Base-by-base conservation (phyloP, 2,888 invertebrate genomes). In the Augiades crinisus region DNA sequence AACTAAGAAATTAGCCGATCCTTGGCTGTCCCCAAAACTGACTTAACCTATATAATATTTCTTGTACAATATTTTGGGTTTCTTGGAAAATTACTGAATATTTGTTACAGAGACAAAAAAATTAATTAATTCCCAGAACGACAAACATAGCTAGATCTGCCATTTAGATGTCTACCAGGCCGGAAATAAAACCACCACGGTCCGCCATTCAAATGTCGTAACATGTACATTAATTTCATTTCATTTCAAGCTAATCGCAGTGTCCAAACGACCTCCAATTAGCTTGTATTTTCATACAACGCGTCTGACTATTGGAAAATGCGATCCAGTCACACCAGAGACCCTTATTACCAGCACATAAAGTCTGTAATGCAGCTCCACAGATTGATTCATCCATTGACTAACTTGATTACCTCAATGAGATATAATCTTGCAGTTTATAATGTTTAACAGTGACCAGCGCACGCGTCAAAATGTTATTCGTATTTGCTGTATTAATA, bases 401-500 rank as follows among this genome's bases (percentile, higher is more conserved):
- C 46, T 40, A 49, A 49, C 21, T 33, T 33, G 41, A 47, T 38
- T 27, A 47, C 33, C 34, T 13, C 33, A 41, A 41, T 40, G 33
- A 41, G 49, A 49, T 41, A 49, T 41, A 49, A 49, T 41, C 41
- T 12, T 34, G 41, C 49, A 49, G 49, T 49, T 49, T 41, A 41
- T 41, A 27, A 24, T 41, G 41, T 41, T 49, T 22, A 24, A 22
- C 34, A 24, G 49, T 4, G 49, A 49, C 21, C 31, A 41, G 12
- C 41, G 31, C 38, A 47, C 47, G 47, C 47, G 31, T 31, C 27
- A 44, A 31, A 37, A 51, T 27, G 24, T 27, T 22, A 17, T 37
- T 34, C 22, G 46, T 34, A n/a, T 33, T 34, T 30, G 8, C 10
- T 2, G 30, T 36, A 33, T 8, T 53, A 3, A 17, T 31, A 8